phyloP scores from a whole-genome alignment of 2,113 vertebrate genomes.

The Natator depressus region DNA sequence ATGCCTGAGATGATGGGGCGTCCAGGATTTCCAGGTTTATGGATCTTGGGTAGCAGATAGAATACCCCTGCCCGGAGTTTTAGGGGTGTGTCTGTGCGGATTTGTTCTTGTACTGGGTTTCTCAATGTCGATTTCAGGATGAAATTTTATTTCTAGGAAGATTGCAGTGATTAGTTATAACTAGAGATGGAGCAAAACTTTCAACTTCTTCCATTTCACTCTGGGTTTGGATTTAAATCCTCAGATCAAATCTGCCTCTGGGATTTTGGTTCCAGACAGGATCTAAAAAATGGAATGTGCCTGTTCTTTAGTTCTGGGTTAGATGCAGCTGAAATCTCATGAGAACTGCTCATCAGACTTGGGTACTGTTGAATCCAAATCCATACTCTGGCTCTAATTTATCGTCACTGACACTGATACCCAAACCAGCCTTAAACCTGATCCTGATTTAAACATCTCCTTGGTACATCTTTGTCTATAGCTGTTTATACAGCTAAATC shows the following conservation, averaged over 20 bases:
- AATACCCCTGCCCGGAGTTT: too few relatives aligned
- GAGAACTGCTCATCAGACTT: background rate
- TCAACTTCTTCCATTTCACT: background rate
- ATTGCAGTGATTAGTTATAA: background rate
- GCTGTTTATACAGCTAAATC: too few relatives aligned
- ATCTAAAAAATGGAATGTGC: background rate
- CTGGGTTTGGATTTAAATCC: background rate
- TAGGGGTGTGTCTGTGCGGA: too few relatives aligned
- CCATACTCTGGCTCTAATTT: too few relatives aligned
- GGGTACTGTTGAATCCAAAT: background rate
- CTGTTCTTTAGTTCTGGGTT: background rate
- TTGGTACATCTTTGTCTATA: too few relatives aligned
- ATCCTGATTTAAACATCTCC: too few relatives aligned
- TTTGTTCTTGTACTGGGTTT: background rate
- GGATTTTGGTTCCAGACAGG: background rate
- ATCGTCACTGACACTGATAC: too few relatives aligned
- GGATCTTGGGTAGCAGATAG: too few relatives aligned
- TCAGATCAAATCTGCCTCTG: background rate
- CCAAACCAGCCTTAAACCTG: too few relatives aligned
- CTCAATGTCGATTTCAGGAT: background rate
- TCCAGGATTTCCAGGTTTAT: too few relatives aligned
- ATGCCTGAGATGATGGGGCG: too few relatives aligned
- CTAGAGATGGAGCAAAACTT: background rate
- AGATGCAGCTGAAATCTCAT: background rate
- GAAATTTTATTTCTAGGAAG: background rate